Percentiles rank a stretch among this genome's conserved stretches.
phyloP scores from a whole-genome alignment of 2,113 vertebrate species.

The Nannobrachium achirus region DNA sequence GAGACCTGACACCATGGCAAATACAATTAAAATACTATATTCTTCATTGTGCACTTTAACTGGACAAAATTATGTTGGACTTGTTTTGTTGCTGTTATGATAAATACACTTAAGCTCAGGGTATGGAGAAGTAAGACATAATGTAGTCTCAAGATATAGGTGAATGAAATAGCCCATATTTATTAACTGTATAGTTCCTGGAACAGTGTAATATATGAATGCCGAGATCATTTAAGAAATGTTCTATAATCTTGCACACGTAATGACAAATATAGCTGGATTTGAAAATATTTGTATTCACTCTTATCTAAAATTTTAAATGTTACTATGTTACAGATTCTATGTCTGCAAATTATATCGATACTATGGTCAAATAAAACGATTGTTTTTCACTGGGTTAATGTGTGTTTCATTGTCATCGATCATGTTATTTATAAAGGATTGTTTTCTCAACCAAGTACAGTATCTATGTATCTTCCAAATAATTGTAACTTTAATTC shows the following conservation, averaged over 20 bases:
- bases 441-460: no score
- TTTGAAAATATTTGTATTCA: slow-evolving; percentile 74
- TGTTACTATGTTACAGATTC: slow-evolving; percentile 75
- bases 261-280: slow-evolving; percentile 60
- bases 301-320: slow-evolving; percentile 68
- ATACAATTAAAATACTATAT: slow-evolving; percentile 36
- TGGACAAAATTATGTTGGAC: slow-evolving; percentile 34
- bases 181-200: slow-evolving; percentile 56
- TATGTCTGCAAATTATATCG: slow-evolving; percentile 72
- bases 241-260: slow-evolving; percentile 67
- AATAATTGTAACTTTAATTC: no score
- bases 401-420: slow-evolving; percentile 15
- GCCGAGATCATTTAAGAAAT: slow-evolving; percentile 54
- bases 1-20: slow-evolving; percentile 25
- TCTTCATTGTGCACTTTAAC: slow-evolving; percentile 58
- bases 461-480: no score
- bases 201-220: slow-evolving; percentile 67
- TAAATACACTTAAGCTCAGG: slow-evolving; percentile 61
- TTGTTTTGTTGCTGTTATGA: slow-evolving; percentile 35
- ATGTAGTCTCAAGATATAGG: slow-evolving; percentile 7
- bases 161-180: slow-evolving; percentile 66
- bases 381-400: slow-evolving; percentile 58
- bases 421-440: no score
- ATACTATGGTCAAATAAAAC: slow-evolving; percentile 63
- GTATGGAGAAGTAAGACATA: slow-evolving; percentile 35